Evolutionary conservation across 2,797 vertebrate species (phyloP).

Genomic region (Pipistrellus pipistrellus): DNA sequence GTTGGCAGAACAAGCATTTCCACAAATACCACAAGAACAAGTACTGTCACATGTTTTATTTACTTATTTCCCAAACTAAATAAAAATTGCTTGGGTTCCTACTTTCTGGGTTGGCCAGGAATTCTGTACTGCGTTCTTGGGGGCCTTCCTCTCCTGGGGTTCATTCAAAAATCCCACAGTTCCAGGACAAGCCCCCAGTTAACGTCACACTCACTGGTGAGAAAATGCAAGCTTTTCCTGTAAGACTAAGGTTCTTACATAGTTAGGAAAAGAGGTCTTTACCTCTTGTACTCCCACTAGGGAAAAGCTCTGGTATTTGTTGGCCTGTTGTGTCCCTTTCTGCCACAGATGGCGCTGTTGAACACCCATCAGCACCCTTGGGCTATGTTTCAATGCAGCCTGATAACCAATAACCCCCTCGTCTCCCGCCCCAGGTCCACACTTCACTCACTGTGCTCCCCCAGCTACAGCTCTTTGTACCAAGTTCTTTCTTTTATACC

Average conservation of each 20-base stretch:
- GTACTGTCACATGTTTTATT: background rate
- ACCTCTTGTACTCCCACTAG: too few relatives aligned
- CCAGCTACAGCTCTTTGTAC: background rate
- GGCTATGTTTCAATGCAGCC: fast-evolving
- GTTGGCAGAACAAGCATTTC: constrained; percentile 3
- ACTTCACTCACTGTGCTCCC: background rate
- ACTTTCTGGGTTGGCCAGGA: background rate
- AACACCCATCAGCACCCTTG: fast-evolving
- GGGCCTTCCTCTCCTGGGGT: background rate
- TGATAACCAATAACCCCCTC: too few relatives aligned
- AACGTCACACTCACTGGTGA: background rate
- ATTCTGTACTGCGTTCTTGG: background rate
- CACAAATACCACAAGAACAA: constrained; percentile 16
- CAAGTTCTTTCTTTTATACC: background rate
- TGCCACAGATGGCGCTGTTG: background rate
- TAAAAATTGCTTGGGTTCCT: background rate
- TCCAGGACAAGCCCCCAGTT: background rate
- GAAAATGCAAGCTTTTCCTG: background rate
- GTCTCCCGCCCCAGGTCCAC: background rate
- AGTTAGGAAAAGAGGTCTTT: background rate
- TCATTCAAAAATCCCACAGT: background rate
- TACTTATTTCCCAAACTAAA: background rate
- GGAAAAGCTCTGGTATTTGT: background rate
- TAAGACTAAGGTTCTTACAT: background rate
- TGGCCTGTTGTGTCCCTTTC: background rate